Conservation (phyloP, 30 jellyfish, hydroid and myxozoan genomes). For the Clytia hemisphaerica region DNA sequence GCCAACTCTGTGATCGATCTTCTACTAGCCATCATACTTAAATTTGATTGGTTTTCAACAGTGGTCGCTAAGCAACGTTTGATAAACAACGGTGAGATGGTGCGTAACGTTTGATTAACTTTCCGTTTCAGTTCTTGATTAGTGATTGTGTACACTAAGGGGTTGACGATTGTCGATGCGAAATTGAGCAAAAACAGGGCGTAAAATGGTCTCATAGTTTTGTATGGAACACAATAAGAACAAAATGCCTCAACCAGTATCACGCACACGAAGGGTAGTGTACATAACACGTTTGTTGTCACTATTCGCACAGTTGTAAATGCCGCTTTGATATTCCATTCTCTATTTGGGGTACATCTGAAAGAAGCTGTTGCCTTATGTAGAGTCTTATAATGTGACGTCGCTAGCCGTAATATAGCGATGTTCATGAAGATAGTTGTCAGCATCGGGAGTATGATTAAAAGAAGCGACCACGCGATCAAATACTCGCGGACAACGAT, state of each 20-base stretch:
- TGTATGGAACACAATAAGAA: slow-evolving; percentile 31
- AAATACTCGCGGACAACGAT: slow-evolving; percentile 28
- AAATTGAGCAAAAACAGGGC: slow-evolving; percentile 49
- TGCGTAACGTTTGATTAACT: too few species aligned
- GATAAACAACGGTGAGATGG: too few species aligned
- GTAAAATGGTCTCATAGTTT: slow-evolving; percentile 30
- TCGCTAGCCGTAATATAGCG: slow-evolving; percentile 39
- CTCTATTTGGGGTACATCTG: too few species aligned
- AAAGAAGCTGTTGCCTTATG: not conserved
- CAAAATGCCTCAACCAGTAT: slow-evolving; percentile 38
- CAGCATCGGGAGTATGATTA: slow-evolving; percentile 13
- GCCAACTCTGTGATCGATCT: too few species aligned
- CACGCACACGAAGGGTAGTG: slow-evolving; percentile 41
- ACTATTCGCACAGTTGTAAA: slow-evolving; percentile 42
- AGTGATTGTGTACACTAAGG: slow-evolving; percentile 40
- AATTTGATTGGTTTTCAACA: too few species aligned
- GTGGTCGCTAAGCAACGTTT: too few species aligned
- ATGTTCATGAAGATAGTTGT: slow-evolving; percentile 31
- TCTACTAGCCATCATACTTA: too few species aligned
- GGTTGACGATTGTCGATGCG: slow-evolving; percentile 46
- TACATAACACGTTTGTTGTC: slow-evolving; percentile 42
- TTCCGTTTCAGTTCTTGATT: slow-evolving; percentile 36
- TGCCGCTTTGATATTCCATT: too few species aligned
- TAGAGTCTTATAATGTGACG: slow-evolving; percentile 29
- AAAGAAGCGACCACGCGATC: slow-evolving; percentile 21